A percentile compares a stretch with the other conserved stretches of the same genome.
Conservation (phyloP, 2,797 vertebrate genomes). For the Taeniopygia guttata region DNA sequence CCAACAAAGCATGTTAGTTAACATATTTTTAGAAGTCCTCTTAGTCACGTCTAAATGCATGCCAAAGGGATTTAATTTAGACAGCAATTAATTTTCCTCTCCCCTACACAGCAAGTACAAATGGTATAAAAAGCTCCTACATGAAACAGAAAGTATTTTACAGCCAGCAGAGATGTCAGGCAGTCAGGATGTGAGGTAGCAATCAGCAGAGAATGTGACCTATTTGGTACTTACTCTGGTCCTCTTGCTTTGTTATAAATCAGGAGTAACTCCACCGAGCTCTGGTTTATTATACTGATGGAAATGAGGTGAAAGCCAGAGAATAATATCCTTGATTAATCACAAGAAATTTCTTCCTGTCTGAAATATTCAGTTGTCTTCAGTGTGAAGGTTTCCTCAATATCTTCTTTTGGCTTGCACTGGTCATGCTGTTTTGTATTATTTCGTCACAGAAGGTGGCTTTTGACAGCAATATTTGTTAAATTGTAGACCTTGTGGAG, state of each 20-base stretch:
- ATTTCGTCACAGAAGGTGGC: neutral
- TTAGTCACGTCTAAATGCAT: slow-evolving; percentile 37
- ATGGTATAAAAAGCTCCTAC: slow-evolving; percentile 14
- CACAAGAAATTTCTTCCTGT: neutral
- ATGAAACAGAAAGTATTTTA: slow-evolving; percentile 16
- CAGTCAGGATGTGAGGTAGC: neutral
- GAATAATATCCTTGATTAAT: slow-evolving; percentile 7
- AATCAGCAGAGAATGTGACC: slow-evolving; percentile 17
- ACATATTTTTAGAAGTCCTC: slow-evolving; percentile 22
- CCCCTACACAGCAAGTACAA: neutral
- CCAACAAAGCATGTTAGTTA: neutral
- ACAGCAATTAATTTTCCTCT: slow-evolving; percentile 25
- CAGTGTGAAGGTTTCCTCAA: neutral
- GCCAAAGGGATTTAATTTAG: slow-evolving; percentile 27
- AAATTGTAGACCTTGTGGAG: neutral
- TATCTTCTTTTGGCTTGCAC: neutral
- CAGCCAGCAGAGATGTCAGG: slow-evolving; percentile 19
- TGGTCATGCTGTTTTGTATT: neutral
- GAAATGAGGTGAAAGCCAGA: neutral
- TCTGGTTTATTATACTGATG: neutral
- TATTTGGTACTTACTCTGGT: neutral
- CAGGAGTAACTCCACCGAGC: neutral
- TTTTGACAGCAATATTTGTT: neutral
- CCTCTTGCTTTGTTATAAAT: neutral
- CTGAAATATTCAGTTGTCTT: neutral